A percentile compares a stretch with the other conserved stretches of the same genome.
phyloP scores from a whole-genome alignment of 2,113 vertebrate genomes.

The Thamnophis sirtalis region DNA sequence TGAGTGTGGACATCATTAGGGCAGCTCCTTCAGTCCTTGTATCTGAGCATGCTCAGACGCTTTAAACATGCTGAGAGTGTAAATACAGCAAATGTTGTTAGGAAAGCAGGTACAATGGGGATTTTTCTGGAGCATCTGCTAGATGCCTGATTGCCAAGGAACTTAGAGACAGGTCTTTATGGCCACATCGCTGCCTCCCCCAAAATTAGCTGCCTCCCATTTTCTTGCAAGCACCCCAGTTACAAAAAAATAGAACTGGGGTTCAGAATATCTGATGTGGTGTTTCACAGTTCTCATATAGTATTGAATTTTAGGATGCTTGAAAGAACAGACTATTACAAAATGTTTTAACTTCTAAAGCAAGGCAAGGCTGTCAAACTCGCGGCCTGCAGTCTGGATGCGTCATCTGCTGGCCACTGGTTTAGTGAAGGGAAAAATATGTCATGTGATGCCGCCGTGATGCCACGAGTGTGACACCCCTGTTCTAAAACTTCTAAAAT shows the following conservation, averaged over 20 bases:
- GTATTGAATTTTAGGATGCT: not conserved
- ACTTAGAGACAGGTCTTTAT: not conserved
- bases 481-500: not conserved
- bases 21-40: not conserved
- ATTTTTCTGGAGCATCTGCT: not conserved
- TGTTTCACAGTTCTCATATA: not conserved
- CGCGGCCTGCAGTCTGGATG: too few relatives aligned
- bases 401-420: too few relatives aligned
- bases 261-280: not conserved
- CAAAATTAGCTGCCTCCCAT: not conserved
- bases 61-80: not conserved
- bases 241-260: not conserved
- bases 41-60: not conserved
- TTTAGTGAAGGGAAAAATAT: too few relatives aligned
- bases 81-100: not conserved
- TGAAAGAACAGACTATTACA: not conserved
- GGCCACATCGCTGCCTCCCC: not conserved
- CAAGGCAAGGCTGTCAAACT: too few relatives aligned
- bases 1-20: not conserved
- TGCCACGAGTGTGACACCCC: too few relatives aligned
- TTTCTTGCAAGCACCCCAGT: not conserved
- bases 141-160: not conserved
- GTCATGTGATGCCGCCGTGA: too few relatives aligned
- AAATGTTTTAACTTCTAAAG: not conserved
- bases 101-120: not conserved